Percentiles rank a stretch among this genome's conserved stretches.
Conservation (phyloP, 2,113 vertebrate genomes). For the Anser brachyrhynchus region DNA sequence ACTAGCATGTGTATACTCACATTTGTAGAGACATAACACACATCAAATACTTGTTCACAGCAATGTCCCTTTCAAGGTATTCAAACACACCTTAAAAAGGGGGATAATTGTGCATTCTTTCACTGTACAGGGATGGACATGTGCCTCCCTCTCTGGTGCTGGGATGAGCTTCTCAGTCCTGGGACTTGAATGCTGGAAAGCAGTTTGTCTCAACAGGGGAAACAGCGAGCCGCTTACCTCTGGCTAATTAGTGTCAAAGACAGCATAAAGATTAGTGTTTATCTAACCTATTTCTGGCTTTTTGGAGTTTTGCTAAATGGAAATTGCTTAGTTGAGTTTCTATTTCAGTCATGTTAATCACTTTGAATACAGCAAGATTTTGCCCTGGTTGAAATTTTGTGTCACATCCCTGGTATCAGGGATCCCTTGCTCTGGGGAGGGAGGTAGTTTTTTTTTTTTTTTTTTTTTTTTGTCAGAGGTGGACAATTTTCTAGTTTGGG, state of each 20-base stretch:
- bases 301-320: neutral
- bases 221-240: fast-evolving
- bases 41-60: neutral
- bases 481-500: neutral
- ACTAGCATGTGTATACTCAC: neutral
- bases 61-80: neutral
- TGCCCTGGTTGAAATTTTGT: neutral
- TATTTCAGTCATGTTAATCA: neutral
- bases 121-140: neutral
- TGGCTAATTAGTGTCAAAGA: neutral
- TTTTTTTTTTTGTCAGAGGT: neutral
- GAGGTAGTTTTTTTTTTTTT: neutral
- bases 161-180: neutral
- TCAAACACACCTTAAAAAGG: neutral
- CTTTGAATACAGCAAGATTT: neutral
- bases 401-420: neutral
- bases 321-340: neutral
- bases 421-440: neutral
- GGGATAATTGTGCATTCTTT: neutral
- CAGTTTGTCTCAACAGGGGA: neutral
- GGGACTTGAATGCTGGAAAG: neutral
- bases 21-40: neutral
- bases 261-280: neutral
- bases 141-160: neutral
- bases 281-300: neutral